These are phyloP conservation scores for Caenorhabditis sinica DNA, from an alignment of 2,888 invertebrate species.

Conservation along the genomic window DNA sequence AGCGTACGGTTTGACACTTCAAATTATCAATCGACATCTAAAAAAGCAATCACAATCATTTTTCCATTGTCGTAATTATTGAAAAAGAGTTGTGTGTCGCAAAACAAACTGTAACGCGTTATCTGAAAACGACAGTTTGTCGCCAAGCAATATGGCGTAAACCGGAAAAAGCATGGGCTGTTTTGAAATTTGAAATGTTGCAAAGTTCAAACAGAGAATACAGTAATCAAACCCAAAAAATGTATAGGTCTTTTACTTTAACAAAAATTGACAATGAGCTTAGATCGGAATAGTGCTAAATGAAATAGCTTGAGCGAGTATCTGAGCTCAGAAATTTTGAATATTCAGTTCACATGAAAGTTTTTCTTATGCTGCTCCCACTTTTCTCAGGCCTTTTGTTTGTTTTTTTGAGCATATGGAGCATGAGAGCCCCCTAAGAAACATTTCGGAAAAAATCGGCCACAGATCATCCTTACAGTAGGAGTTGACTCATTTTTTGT, in stretches of 20 bases:
- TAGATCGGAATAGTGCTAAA: too few relatives aligned
- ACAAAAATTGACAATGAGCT: too few relatives aligned
- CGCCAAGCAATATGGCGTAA: slow-evolving; percentile 45
- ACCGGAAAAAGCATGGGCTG: slow-evolving; percentile 29
- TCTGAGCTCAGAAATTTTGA: neutral
- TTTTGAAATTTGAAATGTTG: slow-evolving; percentile 6
- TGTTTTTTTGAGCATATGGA: slow-evolving; percentile 56
- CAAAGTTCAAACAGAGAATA: slow-evolving; percentile 23
- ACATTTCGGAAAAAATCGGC: slow-evolving; percentile 20
- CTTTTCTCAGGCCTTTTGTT: slow-evolving; percentile 47
- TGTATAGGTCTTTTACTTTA: too few relatives aligned
- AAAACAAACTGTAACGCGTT: slow-evolving; percentile 59
- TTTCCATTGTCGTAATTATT: slow-evolving; percentile 28
- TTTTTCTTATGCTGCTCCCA: slow-evolving; percentile 1
- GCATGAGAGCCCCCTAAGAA: slow-evolving; percentile 13
- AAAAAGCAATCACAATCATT: slow-evolving; percentile 18
- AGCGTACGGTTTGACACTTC: slow-evolving; percentile 30
- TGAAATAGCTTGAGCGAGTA: neutral
- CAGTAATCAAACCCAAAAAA: neutral
- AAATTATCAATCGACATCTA: slow-evolving; percentile 36
- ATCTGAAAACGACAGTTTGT: slow-evolving; percentile 61
- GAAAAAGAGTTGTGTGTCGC: slow-evolving; percentile 21
- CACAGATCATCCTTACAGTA: slow-evolving; percentile 52
- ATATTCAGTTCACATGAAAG: neutral
- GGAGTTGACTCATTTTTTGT: slow-evolving; percentile 27